Conservation (phyloP, 2,797 vertebrate species). For the Thripadectes ignobilis region DNA sequence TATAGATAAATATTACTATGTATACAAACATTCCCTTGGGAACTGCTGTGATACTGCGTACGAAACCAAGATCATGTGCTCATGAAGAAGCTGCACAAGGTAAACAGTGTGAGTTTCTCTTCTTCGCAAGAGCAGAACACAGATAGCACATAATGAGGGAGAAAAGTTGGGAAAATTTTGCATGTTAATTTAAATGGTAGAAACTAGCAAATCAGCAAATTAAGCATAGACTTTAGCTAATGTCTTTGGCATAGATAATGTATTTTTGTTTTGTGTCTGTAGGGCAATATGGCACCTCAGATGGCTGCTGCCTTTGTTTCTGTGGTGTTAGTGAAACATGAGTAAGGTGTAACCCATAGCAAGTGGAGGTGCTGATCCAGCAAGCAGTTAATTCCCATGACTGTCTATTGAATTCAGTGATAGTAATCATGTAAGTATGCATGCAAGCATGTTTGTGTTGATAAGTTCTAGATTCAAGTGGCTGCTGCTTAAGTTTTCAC, state of each 20-base stretch:
- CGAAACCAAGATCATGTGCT: neutral
- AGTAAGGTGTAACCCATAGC: neutral
- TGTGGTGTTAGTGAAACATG: neutral
- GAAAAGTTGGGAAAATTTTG: neutral
- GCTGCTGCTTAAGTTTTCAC: neutral
- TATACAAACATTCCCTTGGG: conserved; percentile 40
- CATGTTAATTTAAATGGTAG: neutral
- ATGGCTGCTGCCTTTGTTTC: neutral
- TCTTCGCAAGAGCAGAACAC: neutral
- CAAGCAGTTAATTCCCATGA: conserved; percentile 33
- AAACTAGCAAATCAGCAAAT: neutral
- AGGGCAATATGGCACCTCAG: neutral
- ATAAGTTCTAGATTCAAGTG: neutral
- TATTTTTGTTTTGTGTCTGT: neutral
- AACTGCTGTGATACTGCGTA: conserved; percentile 9
- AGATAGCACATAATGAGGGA: neutral
- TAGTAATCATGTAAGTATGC: neutral
- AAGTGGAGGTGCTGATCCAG: conserved; percentile 25
- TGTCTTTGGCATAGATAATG: neutral
- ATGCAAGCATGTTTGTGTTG: conserved; percentile 7
- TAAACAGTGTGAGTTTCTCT: conserved; percentile 18
- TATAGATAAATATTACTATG: conserved; percentile 30
- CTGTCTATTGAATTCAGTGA: neutral
- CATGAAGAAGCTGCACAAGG: neutral
- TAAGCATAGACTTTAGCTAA: neutral